A percentile compares a stretch with the other conserved stretches of the same genome.
phyloP scores from a whole-genome alignment of 2,797 vertebrate species.

The Dendrocincla tyrannina region DNA sequence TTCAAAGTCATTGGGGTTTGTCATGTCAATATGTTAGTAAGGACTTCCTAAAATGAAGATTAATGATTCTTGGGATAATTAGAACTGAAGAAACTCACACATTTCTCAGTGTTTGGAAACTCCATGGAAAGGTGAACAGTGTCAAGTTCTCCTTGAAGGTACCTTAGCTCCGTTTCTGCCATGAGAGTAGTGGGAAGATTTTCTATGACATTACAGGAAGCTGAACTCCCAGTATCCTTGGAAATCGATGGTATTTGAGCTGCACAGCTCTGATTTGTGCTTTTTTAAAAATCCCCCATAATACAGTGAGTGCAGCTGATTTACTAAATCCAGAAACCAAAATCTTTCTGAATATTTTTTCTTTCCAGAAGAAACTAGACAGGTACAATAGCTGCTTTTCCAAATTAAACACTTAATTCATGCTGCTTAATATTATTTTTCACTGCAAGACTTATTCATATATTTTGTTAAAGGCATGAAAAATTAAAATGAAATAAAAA shows the following conservation, averaged over 20 bases:
- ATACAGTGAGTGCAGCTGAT: background rate
- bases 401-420: background rate
- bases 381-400: background rate
- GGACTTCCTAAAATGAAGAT: slow-evolving; percentile 30
- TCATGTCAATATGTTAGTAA: background rate
- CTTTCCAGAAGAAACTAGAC: background rate
- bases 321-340: background rate
- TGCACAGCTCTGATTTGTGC: background rate
- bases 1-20: background rate
- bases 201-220: background rate
- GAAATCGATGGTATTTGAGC: background rate
- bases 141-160: background rate
- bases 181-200: background rate
- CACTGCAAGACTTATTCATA: background rate
- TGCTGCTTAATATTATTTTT: background rate
- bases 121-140: background rate
- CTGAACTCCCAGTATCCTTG: background rate
- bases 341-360: background rate
- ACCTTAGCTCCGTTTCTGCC: background rate
- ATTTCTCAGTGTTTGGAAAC: background rate
- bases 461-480: background rate
- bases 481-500: background rate
- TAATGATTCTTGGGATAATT: slow-evolving; percentile 9
- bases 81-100: background rate
- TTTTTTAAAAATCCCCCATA: background rate